These are phyloP conservation scores for Tragelaphus strepsiceros DNA, from an alignment of 2,113 vertebrate species.

Conservation along the genomic window DNA sequence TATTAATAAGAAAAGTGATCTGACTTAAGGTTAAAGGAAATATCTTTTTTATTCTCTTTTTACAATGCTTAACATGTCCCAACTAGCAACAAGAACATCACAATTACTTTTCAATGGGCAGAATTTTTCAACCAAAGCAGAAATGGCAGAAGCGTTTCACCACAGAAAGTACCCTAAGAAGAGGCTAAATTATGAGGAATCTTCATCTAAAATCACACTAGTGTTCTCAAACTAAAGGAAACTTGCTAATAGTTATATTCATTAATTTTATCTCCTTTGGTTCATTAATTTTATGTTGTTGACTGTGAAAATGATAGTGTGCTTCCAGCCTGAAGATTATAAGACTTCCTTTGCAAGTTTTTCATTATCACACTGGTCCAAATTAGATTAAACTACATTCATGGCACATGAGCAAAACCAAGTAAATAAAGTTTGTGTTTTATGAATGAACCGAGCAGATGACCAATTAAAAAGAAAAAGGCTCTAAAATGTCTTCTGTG, in stretches of 20 bases:
- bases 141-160: background rate
- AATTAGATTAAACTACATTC: conserved; percentile 35
- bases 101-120: background rate
- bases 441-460: conserved; percentile 53
- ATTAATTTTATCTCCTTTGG: conserved; percentile 74
- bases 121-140: background rate
- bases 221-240: conserved; percentile 68
- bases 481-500: background rate
- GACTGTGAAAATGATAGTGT: conserved; percentile 53
- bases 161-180: background rate
- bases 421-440: conserved; percentile 51
- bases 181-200: conserved; percentile 47
- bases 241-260: conserved; percentile 71
- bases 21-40: background rate
- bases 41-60: background rate
- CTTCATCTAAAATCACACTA: conserved; percentile 57
- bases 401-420: conserved; percentile 1
- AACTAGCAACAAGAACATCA: background rate
- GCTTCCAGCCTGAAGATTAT: conserved; percentile 52
- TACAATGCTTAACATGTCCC: background rate
- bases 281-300: conserved; percentile 77
- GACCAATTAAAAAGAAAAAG: background rate
- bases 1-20: background rate
- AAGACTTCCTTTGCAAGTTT: conserved; percentile 25
- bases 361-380: conserved; percentile 26